A percentile compares a stretch with the other conserved stretches of the same genome.
Evolutionary conservation across 2,888 invertebrate genomes (phyloP).

Genomic region (Acronicta alni): DNA sequence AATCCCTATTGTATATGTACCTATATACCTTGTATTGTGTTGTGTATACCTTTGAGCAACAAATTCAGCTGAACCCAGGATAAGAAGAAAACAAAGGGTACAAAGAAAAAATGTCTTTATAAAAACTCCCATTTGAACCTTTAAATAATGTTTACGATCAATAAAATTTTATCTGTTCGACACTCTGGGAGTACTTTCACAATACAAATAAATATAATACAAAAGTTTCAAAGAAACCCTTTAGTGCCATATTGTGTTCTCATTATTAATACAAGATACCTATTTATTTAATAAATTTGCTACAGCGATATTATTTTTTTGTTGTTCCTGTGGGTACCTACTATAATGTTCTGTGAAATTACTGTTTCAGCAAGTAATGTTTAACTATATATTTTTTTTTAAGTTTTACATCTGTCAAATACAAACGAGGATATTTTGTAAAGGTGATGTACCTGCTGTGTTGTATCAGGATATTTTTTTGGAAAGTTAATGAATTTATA

Average conservation of each 20-base stretch:
- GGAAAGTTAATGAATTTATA: no score
- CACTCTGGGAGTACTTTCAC: not conserved
- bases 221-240: not conserved
- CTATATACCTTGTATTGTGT: no score
- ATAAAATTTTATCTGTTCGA: conserved; percentile 12
- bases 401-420: no score
- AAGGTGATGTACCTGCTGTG: no score
- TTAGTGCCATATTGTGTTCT: not conserved
- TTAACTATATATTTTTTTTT: no score
- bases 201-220: not conserved
- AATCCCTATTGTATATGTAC: conserved; percentile 9
- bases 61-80: conserved; percentile 13
- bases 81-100: conserved; percentile 4
- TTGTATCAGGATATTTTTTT: no score
- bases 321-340: not conserved
- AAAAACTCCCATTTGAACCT: conserved; percentile 5
- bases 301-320: not conserved
- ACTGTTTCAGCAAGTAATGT: no score
- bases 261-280: not conserved
- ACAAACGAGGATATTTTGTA: no score
- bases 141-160: conserved; percentile 4
- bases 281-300: not conserved
- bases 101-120: conserved; percentile 8
- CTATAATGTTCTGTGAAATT: no score
- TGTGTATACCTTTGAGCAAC: conserved; percentile 16